phyloP scores from a whole-genome alignment of 30 jellyfish, hydroid and myxozoan genomes.

The Hydra vulgaris region DNA sequence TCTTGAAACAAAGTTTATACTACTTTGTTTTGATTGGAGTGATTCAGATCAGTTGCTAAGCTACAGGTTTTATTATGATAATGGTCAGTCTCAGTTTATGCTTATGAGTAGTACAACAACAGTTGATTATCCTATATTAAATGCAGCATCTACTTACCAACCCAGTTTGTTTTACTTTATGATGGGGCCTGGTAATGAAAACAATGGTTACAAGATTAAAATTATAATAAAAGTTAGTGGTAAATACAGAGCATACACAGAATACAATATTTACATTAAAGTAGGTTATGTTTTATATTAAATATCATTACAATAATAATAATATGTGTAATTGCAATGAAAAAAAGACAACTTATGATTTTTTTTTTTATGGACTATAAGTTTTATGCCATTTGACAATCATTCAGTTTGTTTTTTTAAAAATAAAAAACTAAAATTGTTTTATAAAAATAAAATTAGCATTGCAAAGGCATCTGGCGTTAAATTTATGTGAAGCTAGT shows the following conservation, averaged over 20 bases:
- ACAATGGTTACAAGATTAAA: conserved; percentile 26
- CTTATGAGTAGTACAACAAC: conserved; percentile 25
- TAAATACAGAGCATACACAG: conserved; percentile 38
- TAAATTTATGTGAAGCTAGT: too few relatives aligned
- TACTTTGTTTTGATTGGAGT: neutral
- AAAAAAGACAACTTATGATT: too few relatives aligned
- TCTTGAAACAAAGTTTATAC: neutral
- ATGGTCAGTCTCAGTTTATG: neutral
- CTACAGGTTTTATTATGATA: neutral
- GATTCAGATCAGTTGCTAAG: neutral
- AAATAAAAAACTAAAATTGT: too few relatives aligned
- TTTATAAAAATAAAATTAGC: too few relatives aligned
- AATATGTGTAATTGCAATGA: too few relatives aligned
- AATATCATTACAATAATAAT: too few relatives aligned
- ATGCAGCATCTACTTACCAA: conserved; percentile 26
- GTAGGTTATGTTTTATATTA: too few relatives aligned
- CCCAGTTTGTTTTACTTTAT: conserved; percentile 41
- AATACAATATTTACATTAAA: neutral
- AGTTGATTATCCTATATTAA: conserved; percentile 44
- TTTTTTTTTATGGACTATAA: too few relatives aligned
- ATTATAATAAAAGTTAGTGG: conserved; percentile 40
- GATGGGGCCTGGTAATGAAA: conserved; percentile 51
- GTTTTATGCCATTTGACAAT: too few relatives aligned
- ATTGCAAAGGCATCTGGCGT: too few relatives aligned
- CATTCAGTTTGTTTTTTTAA: too few relatives aligned